These are phyloP conservation scores for Carassius auratus DNA, from an alignment of 2,113 vertebrate species.

Conservation along the genomic window DNA sequence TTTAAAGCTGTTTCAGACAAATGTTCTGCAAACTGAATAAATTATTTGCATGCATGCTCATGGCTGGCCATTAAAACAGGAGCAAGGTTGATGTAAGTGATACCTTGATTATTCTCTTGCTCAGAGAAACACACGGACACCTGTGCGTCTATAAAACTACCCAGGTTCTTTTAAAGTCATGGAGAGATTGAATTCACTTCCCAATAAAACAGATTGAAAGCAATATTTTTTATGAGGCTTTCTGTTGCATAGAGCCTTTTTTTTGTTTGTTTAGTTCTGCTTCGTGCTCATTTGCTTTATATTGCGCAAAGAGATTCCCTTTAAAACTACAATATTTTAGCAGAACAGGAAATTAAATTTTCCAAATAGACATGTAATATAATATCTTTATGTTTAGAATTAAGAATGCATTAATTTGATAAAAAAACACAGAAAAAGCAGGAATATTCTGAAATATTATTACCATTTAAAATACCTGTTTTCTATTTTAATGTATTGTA, in stretches of 20 bases:
- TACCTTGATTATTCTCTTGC: slow-evolving; percentile 59
- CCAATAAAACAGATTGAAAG: slow-evolving; percentile 1
- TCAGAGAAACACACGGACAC: slow-evolving; percentile 66
- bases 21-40: not conserved
- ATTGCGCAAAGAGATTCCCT: slow-evolving; percentile 1
- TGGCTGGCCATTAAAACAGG: slow-evolving; percentile 37
- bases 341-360: too few species aligned
- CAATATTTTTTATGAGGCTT: slow-evolving; percentile 3
- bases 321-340: too few species aligned
- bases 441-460: too few species aligned
- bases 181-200: not conserved
- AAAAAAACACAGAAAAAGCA: too few species aligned
- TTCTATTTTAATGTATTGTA: too few species aligned
- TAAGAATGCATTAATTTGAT: too few species aligned
- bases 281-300: not conserved
- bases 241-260: not conserved
- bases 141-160: slow-evolving; percentile 52
- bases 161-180: not conserved
- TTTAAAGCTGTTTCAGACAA: not conserved
- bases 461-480: too few species aligned
- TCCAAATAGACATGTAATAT: too few species aligned
- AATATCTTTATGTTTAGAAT: too few species aligned
- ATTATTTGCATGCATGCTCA: not conserved
- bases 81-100: slow-evolving; percentile 21
- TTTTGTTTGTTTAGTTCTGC: slow-evolving; percentile 15